Evolutionary conservation across 2,797 vertebrate species (phyloP).

Genomic region (Coccyzus lansbergi): DNA sequence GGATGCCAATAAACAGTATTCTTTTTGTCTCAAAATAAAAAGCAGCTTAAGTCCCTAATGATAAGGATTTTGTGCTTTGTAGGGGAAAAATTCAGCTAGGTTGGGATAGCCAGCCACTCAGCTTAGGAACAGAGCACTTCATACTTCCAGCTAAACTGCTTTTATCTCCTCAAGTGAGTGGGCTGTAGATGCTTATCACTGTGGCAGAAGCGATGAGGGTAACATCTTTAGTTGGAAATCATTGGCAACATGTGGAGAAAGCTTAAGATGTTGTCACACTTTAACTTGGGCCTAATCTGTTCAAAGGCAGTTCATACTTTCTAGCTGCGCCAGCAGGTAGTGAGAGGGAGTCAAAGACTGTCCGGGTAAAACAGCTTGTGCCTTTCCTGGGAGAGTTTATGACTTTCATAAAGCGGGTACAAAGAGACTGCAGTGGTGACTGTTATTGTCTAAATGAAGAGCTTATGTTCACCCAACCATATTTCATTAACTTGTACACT

Average conservation of each 20-base stretch:
- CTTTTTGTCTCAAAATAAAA: conserved; percentile 91
- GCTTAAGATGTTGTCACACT: conserved; percentile 92
- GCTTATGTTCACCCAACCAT: conserved; percentile 70
- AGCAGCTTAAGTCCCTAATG: conserved; percentile 85
- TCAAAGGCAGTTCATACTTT: conserved; percentile 84
- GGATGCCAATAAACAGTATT: conserved; percentile 85
- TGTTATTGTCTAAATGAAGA: conserved; percentile 70
- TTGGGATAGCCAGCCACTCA: conserved; percentile 73
- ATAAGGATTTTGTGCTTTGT: conserved; percentile 82
- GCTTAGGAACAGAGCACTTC: conserved; percentile 76
- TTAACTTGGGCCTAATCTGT: conserved; percentile 88
- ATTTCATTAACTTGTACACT: conserved; percentile 70
- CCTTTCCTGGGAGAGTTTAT: conserved; percentile 67
- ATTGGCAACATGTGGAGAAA: conserved; percentile 84
- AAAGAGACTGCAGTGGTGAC: conserved; percentile 51
- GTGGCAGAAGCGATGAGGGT: conserved; percentile 83
- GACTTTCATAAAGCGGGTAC: conserved; percentile 70
- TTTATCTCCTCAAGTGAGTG: conserved; percentile 80
- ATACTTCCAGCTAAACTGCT: conserved; percentile 59
- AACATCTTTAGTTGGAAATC: conserved; percentile 85
- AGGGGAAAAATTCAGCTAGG: conserved; percentile 69
- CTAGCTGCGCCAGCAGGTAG: conserved; percentile 75
- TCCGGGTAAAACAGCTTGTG: conserved; percentile 47
- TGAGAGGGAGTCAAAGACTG: conserved; percentile 62
- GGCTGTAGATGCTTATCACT: conserved; percentile 80